Percentiles rank a stretch among this genome's conserved stretches.
Evolutionary conservation across 2,797 vertebrate genomes (phyloP).

Genomic region (Pangasius djambal): DNA sequence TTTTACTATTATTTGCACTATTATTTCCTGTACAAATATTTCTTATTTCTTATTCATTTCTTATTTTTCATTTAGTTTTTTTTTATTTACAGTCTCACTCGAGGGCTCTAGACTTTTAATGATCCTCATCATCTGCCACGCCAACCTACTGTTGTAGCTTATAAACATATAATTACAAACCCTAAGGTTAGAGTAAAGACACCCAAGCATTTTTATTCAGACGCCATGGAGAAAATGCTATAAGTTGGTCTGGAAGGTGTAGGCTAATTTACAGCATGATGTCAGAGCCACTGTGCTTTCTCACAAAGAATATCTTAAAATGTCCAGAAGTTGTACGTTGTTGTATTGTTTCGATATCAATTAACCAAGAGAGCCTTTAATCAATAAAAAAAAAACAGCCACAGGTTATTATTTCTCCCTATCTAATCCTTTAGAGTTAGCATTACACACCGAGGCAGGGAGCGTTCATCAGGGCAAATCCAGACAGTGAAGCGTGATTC

Average conservation of each 20-base stretch:
- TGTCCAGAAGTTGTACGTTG: background rate
- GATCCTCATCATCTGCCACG: background rate
- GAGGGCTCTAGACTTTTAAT: background rate
- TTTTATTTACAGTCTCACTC: too few relatives aligned
- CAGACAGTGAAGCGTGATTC: conserved; percentile 16
- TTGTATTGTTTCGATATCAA: conserved; percentile 21
- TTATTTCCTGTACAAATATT: too few relatives aligned
- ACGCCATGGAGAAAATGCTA: background rate
- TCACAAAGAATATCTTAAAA: background rate
- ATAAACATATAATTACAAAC: background rate
- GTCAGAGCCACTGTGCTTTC: background rate
- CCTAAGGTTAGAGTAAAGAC: background rate
- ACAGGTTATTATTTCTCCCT: too few relatives aligned
- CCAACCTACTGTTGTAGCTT: background rate
- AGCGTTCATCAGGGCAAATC: background rate
- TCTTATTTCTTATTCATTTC: too few relatives aligned
- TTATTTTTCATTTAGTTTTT: too few relatives aligned
- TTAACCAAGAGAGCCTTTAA: background rate
- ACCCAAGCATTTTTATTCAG: background rate
- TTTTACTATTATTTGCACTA: too few relatives aligned
- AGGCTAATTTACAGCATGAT: background rate
- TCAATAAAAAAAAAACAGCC: background rate
- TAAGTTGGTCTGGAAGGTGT: background rate
- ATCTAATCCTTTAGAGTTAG: background rate
- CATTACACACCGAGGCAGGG: background rate